Base-by-base conservation (phyloP, 2,888 invertebrate species). In the Hofmannophila pseudospretella region DNA sequence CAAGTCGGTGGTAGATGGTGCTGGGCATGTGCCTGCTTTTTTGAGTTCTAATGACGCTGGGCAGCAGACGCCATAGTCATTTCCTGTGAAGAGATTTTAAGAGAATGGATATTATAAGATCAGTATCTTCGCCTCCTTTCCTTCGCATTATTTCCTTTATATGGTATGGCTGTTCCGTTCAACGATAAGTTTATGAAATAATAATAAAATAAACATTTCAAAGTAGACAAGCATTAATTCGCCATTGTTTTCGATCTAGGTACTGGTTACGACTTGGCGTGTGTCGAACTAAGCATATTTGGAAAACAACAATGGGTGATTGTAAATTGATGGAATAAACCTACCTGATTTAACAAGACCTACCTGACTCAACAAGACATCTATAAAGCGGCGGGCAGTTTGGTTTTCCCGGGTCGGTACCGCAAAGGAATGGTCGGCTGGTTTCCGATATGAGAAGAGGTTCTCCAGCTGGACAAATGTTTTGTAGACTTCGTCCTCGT, bases 21-120 rank as follows among this genome's bases (percentile, higher is more conserved):
- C 77, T 0, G 95, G 95, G 62, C 96, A 96, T 1, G 90, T 88
- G 1, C 95, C 95, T 0, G 94, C 91, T 66, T 95, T 94, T 55
- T 93, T 89, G 34, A 94, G 89, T 55, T 91, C 91, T 41, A 94
- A 62, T 0, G 92, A 93, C 3, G 93, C 93, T 30, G 95, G 94
- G 58, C 95, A 96, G 64, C 96, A 96, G 8, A 96, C 95, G 0
- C 96, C 96, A 59, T 96, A 96, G 62, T 96, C 96, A 60, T 94
- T 93, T 47, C 93, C 92, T 86, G 69, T 38, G 37, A 37, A 11
- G n/a, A n/a, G n/a, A n/a, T n/a, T n/a, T n/a, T n/a, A n/a, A n/a
- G 8, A 29, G 1, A 34, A 42, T 38, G n/a, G n/a, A n/a, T n/a
- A n/a, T n/a, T n/a, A 20, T 26, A 20, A 5, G 20, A 20, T 5